A percentile compares a stretch with the other conserved stretches of the same genome.
phyloP scores from a whole-genome alignment of 2,888 invertebrate genomes.

The Athalia circularis region DNA sequence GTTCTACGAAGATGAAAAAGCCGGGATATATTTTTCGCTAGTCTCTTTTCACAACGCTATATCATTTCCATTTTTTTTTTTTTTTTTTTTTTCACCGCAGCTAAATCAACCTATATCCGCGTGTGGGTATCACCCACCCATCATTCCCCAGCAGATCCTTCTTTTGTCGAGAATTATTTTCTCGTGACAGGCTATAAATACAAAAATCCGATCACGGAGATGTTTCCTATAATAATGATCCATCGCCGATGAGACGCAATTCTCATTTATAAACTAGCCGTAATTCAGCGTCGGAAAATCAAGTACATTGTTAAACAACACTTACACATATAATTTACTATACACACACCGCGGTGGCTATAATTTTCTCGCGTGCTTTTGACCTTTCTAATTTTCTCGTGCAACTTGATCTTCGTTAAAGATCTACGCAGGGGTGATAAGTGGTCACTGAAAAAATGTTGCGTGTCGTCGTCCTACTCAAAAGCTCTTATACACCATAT shows the following conservation, averaged over 20 bases:
- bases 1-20: constrained; percentile 20
- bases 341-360: background rate
- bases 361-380: constrained; percentile 37
- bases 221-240: no score
- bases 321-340: no score
- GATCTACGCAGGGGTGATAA: constrained; percentile 36
- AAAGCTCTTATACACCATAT: no score
- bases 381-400: constrained; percentile 35
- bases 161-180: no score
- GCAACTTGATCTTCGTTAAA: constrained; percentile 21
- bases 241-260: no score
- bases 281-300: no score
- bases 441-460: constrained; percentile 22
- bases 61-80: background rate
- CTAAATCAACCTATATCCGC: background rate
- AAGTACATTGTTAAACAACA: no score
- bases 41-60: background rate
- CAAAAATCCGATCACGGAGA: no score
- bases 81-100: background rate
- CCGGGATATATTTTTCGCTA: constrained; percentile 9
- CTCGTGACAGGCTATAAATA: no score
- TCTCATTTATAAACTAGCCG: no score
- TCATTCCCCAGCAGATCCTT: no score
- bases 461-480: background rate
- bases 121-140: no score